Evolutionary conservation across 2,888 invertebrate genomes (phyloP).

Genomic region (Melieria crassipennis): DNA sequence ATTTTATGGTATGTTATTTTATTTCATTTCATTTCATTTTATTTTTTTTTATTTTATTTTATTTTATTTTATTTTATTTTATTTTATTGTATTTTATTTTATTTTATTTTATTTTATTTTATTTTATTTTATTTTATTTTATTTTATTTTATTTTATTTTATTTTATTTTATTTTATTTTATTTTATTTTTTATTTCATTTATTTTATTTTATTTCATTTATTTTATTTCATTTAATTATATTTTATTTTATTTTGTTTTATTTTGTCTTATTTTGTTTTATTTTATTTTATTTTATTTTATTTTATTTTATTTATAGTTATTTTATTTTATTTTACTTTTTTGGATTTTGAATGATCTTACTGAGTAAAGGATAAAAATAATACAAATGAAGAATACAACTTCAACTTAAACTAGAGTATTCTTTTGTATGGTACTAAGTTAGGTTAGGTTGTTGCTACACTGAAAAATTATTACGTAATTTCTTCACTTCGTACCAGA

Average conservation of each 20-base stretch:
- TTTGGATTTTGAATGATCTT: neutral
- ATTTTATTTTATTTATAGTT: neutral
- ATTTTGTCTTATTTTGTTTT: neutral
- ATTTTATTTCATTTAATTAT: neutral
- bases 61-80: neutral
- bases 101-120: neutral
- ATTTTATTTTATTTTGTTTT: neutral
- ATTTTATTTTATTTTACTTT: constrained; percentile 1
- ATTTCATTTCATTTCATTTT: neutral
- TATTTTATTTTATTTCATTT: neutral
- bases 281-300: constrained; percentile 5
- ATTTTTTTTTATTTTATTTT: neutral
- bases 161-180: constrained; percentile 1
- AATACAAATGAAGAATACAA: too few relatives aligned
- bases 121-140: neutral
- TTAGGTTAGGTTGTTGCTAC: too few relatives aligned
- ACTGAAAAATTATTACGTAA: too few relatives aligned
- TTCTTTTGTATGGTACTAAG: too few relatives aligned
- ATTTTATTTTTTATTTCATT: neutral
- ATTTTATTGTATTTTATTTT: neutral
- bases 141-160: neutral
- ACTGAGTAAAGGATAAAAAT: neutral
- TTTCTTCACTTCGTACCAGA: too few relatives aligned
- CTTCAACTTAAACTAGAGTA: too few relatives aligned
- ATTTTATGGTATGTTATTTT: constrained; percentile 3